Percentiles rank a stretch among this genome's conserved stretches.
Evolutionary conservation across 2,888 invertebrate species (phyloP).

Genomic region (Sipha maydis): DNA sequence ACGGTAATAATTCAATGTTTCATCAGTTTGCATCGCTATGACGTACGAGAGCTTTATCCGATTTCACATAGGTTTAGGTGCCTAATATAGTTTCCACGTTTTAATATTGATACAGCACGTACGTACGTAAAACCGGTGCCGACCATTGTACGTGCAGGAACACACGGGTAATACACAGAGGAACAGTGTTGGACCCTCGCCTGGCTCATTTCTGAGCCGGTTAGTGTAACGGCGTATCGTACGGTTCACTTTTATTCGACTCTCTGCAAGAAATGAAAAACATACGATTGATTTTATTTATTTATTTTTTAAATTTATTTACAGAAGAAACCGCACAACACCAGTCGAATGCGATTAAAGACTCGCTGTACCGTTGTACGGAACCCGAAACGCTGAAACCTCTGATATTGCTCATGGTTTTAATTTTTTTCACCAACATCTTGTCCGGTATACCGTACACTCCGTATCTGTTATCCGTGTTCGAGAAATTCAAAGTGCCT

Average conservation of each 20-base stretch:
- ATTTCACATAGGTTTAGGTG: not conserved
- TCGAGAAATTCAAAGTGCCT: slow-evolving; percentile 7
- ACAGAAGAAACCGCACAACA: not conserved
- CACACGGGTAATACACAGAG: no score
- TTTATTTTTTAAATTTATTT: not conserved
- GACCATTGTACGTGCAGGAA: no score
- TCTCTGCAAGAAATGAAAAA: no score
- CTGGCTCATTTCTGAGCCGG: no score
- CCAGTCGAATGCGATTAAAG: not conserved
- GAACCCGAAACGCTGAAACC: slow-evolving; percentile 41
- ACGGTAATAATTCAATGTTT: not conserved
- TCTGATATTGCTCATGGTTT: slow-evolving; percentile 6
- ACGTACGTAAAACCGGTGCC: no score
- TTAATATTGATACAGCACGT: no score
- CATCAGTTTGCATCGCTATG: not conserved
- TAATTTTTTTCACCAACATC: slow-evolving; percentile 26
- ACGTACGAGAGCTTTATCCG: not conserved
- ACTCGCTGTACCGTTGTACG: not conserved
- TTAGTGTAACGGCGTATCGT: no score
- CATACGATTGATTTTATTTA: not conserved
- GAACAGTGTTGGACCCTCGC: no score
- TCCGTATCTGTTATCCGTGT: slow-evolving; percentile 36
- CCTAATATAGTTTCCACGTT: no score
- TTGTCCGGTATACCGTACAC: slow-evolving; percentile 45
- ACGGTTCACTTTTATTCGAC: no score